These are phyloP conservation scores for Melanotaenia duboulayi DNA, from an alignment of 2,113 vertebrate species.

Conservation along the genomic window DNA sequence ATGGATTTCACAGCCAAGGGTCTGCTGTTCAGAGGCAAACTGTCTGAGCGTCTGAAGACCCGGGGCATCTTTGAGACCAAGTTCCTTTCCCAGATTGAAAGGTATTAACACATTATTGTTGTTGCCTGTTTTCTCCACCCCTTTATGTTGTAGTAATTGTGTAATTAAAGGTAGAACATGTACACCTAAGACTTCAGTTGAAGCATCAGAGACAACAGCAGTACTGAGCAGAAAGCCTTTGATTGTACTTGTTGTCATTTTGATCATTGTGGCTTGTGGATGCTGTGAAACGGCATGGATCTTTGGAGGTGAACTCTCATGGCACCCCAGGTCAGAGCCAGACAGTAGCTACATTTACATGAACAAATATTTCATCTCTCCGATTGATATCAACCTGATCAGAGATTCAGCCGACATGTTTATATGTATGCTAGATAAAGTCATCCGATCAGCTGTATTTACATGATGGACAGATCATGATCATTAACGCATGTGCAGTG, in stretches of 20 bases:
- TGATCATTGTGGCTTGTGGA: background rate
- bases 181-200: too few relatives aligned
- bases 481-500: too few relatives aligned
- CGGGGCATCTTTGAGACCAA: conserved; percentile 96
- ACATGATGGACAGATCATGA: too few relatives aligned
- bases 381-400: too few relatives aligned
- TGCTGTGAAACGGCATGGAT: background rate
- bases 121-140: background rate
- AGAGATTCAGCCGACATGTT: too few relatives aligned
- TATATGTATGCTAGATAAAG: too few relatives aligned
- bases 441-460: too few relatives aligned
- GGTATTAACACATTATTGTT: conserved; percentile 69
- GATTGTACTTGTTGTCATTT: background rate
- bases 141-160: background rate
- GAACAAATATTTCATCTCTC: too few relatives aligned
- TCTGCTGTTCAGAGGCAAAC: conserved; percentile 92
- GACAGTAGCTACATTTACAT: too few relatives aligned
- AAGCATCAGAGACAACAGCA: background rate
- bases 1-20: conserved; percentile 92
- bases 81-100: conserved; percentile 97
- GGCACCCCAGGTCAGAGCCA: too few relatives aligned
- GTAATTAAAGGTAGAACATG: background rate
- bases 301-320: background rate
- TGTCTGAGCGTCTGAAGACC: conserved; percentile 94
- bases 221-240: background rate